Conservation (phyloP, 1,140 invertebrate species). For the Agrilus planipennis region DNA sequence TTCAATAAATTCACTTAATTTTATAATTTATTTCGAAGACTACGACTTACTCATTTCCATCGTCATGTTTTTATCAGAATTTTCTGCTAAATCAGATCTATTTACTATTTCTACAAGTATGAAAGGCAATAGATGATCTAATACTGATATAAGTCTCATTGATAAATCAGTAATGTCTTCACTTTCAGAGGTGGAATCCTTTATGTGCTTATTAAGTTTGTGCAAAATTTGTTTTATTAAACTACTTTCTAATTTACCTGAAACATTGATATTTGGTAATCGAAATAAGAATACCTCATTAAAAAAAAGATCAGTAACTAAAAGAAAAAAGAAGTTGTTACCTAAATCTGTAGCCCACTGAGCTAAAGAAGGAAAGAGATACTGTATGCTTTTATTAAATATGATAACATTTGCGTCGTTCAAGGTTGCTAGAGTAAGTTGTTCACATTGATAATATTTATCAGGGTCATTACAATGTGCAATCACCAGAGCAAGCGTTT, state of each 20-base stretch:
- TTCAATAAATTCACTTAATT: not conserved
- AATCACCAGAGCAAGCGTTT: conserved; percentile 51
- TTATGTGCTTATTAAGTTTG: conserved; percentile 21
- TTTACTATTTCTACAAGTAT: conserved; percentile 38
- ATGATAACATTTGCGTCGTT: conserved; percentile 42
- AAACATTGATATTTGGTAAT: conserved; percentile 12
- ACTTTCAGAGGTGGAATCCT: conserved; percentile 10
- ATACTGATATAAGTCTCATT: conserved; percentile 25
- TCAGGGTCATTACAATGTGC: conserved; percentile 53
- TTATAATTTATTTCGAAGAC: not conserved
- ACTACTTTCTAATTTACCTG: conserved; percentile 16
- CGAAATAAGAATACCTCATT: conserved; percentile 4
- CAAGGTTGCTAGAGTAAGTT: conserved; percentile 42
- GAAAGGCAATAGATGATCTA: conserved; percentile 40
- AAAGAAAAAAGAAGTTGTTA: not conserved
- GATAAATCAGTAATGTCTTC: not conserved
- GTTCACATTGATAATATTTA: conserved; percentile 54
- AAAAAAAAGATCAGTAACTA: conserved; percentile 1
- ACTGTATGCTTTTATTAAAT: conserved; percentile 33
- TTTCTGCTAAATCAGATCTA: conserved; percentile 32
- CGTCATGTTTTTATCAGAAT: conserved; percentile 30
- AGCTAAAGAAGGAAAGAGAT: conserved; percentile 45
- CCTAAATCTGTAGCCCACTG: conserved; percentile 45
- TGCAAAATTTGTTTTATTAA: conserved; percentile 25
- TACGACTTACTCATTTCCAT: conserved; percentile 35